Conservation (phyloP, 2,888 invertebrate species). For the Pandemis heparana region DNA sequence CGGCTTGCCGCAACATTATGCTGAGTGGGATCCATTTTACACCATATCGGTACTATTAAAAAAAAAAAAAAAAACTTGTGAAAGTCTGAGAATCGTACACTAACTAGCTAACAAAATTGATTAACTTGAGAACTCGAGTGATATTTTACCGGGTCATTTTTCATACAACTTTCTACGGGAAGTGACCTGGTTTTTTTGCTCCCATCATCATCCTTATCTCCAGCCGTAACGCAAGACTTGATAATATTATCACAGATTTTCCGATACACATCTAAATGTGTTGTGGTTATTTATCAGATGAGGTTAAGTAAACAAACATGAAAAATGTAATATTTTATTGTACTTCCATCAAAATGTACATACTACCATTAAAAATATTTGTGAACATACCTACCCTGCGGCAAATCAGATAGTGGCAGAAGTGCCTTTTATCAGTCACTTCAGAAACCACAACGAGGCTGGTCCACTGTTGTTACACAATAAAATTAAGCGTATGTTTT, state of each 20-base stretch:
- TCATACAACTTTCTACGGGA: too few relatives aligned
- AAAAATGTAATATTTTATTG: constrained; percentile 26
- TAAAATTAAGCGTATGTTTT: too few relatives aligned
- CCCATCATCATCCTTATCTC: neutral
- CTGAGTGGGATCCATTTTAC: too few relatives aligned
- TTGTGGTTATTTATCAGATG: neutral
- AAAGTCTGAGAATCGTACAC: too few relatives aligned
- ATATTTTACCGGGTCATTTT: too few relatives aligned
- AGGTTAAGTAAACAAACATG: constrained; percentile 10
- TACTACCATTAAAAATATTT: neutral
- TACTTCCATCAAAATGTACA: constrained; percentile 6
- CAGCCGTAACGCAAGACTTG: neutral
- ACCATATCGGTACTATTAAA: too few relatives aligned
- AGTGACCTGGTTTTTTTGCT: too few relatives aligned
- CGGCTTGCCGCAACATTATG: too few relatives aligned
- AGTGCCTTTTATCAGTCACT: neutral
- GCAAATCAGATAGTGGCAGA: neutral
- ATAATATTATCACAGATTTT: neutral
- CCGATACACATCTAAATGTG: neutral
- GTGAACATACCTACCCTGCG: neutral
- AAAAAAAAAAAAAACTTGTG: too few relatives aligned
- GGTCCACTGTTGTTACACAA: too few relatives aligned
- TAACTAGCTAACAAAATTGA: too few relatives aligned
- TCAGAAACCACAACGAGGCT: neutral
- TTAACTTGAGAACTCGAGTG: too few relatives aligned